Evolutionary conservation across 2,888 invertebrate species (phyloP).

Genomic region (Sericinus montela): DNA sequence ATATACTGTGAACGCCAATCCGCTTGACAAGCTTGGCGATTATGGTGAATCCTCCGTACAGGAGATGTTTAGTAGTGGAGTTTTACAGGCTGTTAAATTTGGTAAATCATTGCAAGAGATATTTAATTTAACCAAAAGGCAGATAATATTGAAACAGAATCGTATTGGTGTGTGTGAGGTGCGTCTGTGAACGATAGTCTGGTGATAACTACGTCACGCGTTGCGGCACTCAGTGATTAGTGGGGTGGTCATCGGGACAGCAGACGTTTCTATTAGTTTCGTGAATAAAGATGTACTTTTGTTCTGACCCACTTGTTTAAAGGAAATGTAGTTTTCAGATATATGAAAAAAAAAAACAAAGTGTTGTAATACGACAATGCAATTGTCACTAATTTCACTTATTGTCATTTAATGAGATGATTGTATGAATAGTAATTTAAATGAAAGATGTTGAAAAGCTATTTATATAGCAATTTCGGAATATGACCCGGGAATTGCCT

Average conservation of each 20-base stretch:
- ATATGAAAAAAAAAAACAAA: no score
- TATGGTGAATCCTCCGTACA: no score
- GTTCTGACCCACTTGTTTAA: not conserved
- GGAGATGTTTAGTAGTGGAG: no score
- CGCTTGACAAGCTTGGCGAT: no score
- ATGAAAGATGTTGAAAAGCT: not conserved
- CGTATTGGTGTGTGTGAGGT: conserved; percentile 3
- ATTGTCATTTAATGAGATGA: not conserved
- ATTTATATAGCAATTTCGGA: not conserved
- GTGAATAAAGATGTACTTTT: not conserved
- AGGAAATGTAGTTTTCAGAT: no score
- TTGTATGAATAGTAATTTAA: not conserved
- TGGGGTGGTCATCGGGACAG: conserved; percentile 9
- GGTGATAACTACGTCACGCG: conserved; percentile 8
- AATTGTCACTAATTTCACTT: no score
- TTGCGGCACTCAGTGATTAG: conserved; percentile 12
- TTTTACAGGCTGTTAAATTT: no score
- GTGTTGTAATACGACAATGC: no score
- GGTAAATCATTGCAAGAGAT: not conserved
- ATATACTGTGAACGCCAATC: no score
- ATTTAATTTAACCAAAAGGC: not conserved
- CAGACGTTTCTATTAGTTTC: conserved; percentile 12
- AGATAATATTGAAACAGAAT: not conserved
- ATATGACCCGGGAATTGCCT: not conserved
- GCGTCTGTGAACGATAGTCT: conserved; percentile 9